Percentiles rank a stretch among this genome's conserved stretches.
Evolutionary conservation across 37 sponge, comb jelly and placozoan species (phyloP).

Genomic region (Amphimedon queenslandica): DNA sequence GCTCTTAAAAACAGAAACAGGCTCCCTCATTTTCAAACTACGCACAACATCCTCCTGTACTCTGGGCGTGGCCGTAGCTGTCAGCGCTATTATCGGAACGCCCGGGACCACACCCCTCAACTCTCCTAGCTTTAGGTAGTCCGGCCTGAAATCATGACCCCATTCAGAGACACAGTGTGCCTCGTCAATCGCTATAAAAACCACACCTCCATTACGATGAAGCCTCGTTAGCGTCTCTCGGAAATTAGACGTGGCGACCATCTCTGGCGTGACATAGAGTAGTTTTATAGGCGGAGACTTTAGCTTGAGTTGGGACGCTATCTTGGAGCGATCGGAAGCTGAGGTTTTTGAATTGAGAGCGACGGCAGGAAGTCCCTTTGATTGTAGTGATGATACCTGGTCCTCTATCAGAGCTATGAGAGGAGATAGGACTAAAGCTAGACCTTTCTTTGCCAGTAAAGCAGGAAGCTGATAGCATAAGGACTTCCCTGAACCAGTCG

Average conservation of each 20-base stretch:
- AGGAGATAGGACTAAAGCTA: constrained; percentile 94
- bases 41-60: constrained; percentile 78
- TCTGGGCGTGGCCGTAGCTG: constrained; percentile 88
- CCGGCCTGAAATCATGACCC: constrained; percentile 99
- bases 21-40: constrained; percentile 40
- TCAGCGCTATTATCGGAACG: constrained; percentile 89
- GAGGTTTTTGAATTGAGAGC: constrained; percentile 88
- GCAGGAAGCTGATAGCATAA: constrained; percentile 99
- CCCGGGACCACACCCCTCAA: constrained; percentile 48
- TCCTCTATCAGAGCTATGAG: constrained; percentile 95
- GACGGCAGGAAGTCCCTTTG: constrained; percentile 54
- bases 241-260: constrained; percentile 76
- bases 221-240: constrained; percentile 35
- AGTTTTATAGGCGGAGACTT: constrained; percentile 61
- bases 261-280: constrained; percentile 96
- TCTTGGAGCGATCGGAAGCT: constrained; percentile 45
- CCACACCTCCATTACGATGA: constrained; percentile 37
- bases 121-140: constrained; percentile 89
- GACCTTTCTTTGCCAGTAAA: constrained; percentile 49
- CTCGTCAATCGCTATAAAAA: constrained; percentile 87
- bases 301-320: constrained; percentile 64
- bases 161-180: constrained; percentile 99
- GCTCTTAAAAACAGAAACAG: constrained; percentile 46
- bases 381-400: constrained; percentile 75
- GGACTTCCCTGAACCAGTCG: constrained; percentile 98